These are phyloP conservation scores for Pangasius macronema DNA, from an alignment of 2,797 vertebrate genomes.

Conservation along the genomic window DNA sequence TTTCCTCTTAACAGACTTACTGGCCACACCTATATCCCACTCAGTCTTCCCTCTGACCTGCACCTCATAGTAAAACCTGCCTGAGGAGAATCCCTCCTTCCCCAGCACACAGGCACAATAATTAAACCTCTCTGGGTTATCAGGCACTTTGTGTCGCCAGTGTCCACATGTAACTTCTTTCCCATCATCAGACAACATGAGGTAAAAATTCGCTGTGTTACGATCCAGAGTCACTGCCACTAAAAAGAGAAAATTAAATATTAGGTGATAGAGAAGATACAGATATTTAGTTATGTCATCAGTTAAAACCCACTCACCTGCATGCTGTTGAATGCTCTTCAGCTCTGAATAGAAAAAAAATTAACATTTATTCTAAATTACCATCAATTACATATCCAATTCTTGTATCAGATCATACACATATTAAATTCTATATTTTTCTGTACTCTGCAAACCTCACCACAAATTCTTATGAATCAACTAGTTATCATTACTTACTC, in stretches of 20 bases:
- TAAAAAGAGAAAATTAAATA: not conserved
- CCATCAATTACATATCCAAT: too few species aligned
- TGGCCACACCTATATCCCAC: slow-evolving; percentile 38
- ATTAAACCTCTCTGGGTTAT: slow-evolving; percentile 3
- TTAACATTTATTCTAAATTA: too few species aligned
- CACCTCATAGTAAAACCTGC: slow-evolving; percentile 41
- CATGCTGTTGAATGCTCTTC: slow-evolving; percentile 4
- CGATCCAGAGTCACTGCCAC: slow-evolving; percentile 28
- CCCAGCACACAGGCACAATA: not conserved
- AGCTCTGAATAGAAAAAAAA: not conserved
- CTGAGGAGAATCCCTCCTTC: not conserved
- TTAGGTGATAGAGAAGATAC: not conserved
- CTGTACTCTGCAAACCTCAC: not conserved
- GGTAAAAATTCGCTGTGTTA: slow-evolving; percentile 24
- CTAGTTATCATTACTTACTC: slow-evolving; percentile 17
- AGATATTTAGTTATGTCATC: not conserved
- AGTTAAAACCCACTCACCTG: slow-evolving; percentile 5
- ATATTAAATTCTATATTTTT: not conserved
- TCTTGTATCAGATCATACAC: too few species aligned
- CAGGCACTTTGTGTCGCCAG: not conserved
- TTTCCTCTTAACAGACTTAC: slow-evolving; percentile 23
- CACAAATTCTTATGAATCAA: not conserved
- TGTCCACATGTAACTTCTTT: slow-evolving; percentile 28
- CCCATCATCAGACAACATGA: slow-evolving; percentile 37
- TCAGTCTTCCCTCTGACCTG: slow-evolving; percentile 12